Evolutionary conservation across 2,797 vertebrate genomes (phyloP).

Genomic region (Sparus aurata): DNA sequence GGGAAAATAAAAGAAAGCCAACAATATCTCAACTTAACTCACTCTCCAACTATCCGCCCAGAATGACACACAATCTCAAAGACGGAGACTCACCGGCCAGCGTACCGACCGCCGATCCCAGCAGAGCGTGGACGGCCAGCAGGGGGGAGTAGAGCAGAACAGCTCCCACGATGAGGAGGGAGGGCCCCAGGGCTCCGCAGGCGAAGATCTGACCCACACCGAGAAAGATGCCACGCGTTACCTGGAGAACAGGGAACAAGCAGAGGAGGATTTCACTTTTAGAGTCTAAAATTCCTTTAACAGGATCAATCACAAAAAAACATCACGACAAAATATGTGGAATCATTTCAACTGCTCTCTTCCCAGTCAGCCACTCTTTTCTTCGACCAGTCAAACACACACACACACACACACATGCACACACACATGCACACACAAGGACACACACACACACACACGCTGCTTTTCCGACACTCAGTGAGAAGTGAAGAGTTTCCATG

Average conservation of each 20-base stretch:
- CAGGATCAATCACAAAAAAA: not conserved
- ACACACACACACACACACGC: not conserved
- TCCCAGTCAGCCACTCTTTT: not conserved
- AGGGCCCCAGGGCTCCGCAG: conserved; percentile 76
- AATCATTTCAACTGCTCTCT: not conserved
- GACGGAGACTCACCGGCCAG: conserved; percentile 78
- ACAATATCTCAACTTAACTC: not conserved
- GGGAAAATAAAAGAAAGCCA: not conserved
- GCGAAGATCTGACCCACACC: conserved; percentile 87
- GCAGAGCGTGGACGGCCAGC: conserved; percentile 75
- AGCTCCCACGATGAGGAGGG: conserved; percentile 81
- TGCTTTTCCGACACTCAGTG: conserved; percentile 38
- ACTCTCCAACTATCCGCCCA: conserved; percentile 4
- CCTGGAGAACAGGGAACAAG: conserved; percentile 55
- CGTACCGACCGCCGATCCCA: conserved; percentile 81
- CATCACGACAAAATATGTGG: not conserved
- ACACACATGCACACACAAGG: too few species aligned
- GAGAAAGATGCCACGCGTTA: conserved; percentile 78
- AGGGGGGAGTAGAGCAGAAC: conserved; percentile 84
- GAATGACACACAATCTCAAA: conserved; percentile 3
- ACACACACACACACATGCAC: not conserved
- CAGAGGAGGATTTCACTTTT: not conserved
- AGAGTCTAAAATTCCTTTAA: not conserved
- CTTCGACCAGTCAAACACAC: conserved; percentile 1
- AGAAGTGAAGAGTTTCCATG: conserved; percentile 71